phyloP scores from a whole-genome alignment of 2,888 invertebrate genomes.

The Hololepta plana region DNA sequence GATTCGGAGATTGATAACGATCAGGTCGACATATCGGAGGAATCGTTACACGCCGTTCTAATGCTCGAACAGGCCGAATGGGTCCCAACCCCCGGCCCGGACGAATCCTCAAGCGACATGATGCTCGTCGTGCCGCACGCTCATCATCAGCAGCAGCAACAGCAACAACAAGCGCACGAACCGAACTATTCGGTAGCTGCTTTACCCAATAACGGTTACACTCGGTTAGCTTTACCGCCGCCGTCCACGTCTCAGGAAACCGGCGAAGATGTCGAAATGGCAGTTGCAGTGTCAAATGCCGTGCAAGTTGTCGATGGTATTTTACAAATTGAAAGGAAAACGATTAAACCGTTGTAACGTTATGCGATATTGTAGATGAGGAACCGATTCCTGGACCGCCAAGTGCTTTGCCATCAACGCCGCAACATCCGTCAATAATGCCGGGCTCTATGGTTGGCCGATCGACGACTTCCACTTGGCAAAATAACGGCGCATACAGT shows the following conservation, averaged over 20 bases:
- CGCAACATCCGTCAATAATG: too few relatives aligned
- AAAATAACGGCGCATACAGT: slow-evolving; percentile 12
- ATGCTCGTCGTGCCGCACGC: slow-evolving; percentile 5
- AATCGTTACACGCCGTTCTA: slow-evolving; percentile 22
- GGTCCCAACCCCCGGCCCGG: slow-evolving; percentile 8
- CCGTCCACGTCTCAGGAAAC: slow-evolving; percentile 15
- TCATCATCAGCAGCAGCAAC: slow-evolving; percentile 2
- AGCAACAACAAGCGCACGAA: too few relatives aligned
- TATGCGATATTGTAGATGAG: not conserved
- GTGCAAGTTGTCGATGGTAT: too few relatives aligned
- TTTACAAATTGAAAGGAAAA: too few relatives aligned
- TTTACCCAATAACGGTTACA: too few relatives aligned
- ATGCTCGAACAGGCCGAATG: slow-evolving; percentile 22
- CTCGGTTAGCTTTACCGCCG: slow-evolving; percentile 12
- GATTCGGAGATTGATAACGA: slow-evolving; percentile 42
- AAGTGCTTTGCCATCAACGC: too few relatives aligned
- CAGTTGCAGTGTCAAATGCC: slow-evolving; percentile 17
- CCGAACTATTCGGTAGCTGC: too few relatives aligned
- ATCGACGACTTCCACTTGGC: slow-evolving; percentile 6
- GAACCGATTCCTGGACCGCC: too few relatives aligned
- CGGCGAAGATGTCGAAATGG: too few relatives aligned
- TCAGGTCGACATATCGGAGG: slow-evolving; percentile 26
- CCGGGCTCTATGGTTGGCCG: too few relatives aligned
- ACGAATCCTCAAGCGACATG: slow-evolving; percentile 4
- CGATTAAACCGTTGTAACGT: too few relatives aligned